Conservation (phyloP, 2,797 vertebrate genomes). For the Rhabdophis nuchalis region DNA sequence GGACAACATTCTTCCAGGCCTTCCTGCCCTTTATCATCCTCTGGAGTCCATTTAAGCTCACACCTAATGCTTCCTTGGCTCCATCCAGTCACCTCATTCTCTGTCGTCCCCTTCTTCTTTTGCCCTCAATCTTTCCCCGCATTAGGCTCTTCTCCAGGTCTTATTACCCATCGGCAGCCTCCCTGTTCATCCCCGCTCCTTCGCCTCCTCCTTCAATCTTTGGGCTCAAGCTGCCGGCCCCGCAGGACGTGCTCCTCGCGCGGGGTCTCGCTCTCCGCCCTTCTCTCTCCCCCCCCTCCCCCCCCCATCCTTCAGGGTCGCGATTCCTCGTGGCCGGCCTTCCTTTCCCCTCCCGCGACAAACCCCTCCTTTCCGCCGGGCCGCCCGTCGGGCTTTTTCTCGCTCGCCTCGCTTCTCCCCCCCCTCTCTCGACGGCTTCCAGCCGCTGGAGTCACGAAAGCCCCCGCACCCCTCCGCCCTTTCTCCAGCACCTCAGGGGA, state of each 20-base stretch:
- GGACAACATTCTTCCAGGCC: no score
- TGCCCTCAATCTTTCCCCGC: no score
- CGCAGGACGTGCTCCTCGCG: not conserved
- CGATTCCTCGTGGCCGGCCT: not conserved
- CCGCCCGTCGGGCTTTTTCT: not conserved
- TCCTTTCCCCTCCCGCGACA: not conserved
- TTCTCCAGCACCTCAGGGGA: not conserved
- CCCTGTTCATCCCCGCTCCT: slow-evolving; percentile 5
- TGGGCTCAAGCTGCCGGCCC: not conserved
- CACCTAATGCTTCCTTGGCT: no score
- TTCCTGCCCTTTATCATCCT: no score
- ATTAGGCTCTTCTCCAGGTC: not conserved
- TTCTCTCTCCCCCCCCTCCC: not conserved
- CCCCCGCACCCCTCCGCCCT: not conserved
- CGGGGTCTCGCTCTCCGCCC: not conserved
- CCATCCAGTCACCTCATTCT: no score
- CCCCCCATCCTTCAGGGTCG: not conserved
- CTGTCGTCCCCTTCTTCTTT: no score
- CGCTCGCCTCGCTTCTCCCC: not conserved
- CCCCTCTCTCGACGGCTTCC: not conserved
- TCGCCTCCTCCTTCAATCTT: no score
- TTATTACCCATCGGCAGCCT: not conserved
- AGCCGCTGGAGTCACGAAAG: not conserved
- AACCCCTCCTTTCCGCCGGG: not conserved
- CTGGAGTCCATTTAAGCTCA: no score